A percentile compares a stretch with the other conserved stretches of the same genome.
phyloP scores from a whole-genome alignment of 1,140 invertebrate species.

The Hirudo medicinalis region DNA sequence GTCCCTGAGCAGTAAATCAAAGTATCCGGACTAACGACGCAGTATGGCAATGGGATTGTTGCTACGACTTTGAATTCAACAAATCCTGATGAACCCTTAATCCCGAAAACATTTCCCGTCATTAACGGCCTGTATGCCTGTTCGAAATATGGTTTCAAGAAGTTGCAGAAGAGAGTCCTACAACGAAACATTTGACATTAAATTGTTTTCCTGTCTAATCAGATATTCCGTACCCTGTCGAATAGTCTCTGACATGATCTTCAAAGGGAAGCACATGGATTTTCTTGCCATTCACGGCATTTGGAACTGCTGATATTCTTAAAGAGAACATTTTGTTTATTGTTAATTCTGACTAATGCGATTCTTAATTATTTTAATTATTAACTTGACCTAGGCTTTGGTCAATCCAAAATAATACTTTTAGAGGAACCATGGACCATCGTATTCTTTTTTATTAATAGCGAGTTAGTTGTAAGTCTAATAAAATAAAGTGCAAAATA shows the following conservation, averaged over 20 bases:
- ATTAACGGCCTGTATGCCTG: conserved; percentile 98
- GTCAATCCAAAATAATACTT: too few species aligned
- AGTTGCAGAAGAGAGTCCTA: conserved; percentile 91
- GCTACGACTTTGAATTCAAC: conserved; percentile 97
- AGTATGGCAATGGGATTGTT: conserved; percentile 91
- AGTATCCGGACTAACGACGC: conserved; percentile 98
- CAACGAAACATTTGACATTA: conserved; percentile 20
- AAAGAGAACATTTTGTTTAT: background rate
- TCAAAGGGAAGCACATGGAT: conserved; percentile 98
- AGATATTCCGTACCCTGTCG: conserved; percentile 72
- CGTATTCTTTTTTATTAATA: too few species aligned
- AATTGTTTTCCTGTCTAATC: background rate
- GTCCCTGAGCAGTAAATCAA: conserved; percentile 83
- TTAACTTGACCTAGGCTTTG: too few species aligned
- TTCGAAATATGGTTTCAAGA: conserved; percentile 95
- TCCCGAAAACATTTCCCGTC: conserved; percentile 92
- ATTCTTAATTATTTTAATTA: too few species aligned
- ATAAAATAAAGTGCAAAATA: too few species aligned
- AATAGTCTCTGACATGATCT: conserved; percentile 93
- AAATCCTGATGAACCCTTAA: conserved; percentile 90
- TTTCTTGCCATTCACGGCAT: conserved; percentile 93
- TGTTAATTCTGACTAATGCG: too few species aligned
- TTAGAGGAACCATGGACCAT: too few species aligned
- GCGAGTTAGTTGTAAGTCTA: too few species aligned
- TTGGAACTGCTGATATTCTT: conserved; percentile 64